Conservation (phyloP, 2,113 vertebrate species). For the Plestiodon gilberti region DNA sequence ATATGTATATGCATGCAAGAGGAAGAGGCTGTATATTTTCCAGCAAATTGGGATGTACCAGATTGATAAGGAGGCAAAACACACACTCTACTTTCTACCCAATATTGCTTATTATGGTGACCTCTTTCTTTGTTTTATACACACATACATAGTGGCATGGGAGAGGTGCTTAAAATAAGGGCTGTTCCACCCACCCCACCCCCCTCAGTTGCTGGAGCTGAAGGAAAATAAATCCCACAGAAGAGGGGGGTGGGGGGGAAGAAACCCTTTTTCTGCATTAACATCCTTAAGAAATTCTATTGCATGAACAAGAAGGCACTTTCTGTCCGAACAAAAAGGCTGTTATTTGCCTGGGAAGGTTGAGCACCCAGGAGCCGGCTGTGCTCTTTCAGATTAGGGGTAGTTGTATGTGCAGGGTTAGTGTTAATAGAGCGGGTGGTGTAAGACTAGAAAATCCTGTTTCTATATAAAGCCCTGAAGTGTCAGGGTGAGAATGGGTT, state of each 20-base stretch:
- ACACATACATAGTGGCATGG: neutral
- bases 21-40: neutral
- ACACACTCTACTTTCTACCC: neutral
- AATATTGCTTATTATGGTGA: neutral
- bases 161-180: constrained; percentile 15
- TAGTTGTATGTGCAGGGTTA: constrained; percentile 37
- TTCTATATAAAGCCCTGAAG: constrained; percentile 82
- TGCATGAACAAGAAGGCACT: constrained; percentile 46
- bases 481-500: constrained; percentile 83
- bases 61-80: neutral
- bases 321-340: constrained; percentile 56
- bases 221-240: constrained; percentile 24
- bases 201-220: constrained; percentile 21
- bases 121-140: neutral
- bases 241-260: neutral
- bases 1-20: neutral
- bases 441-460: constrained; percentile 87
- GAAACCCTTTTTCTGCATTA: constrained; percentile 35
- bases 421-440: constrained; percentile 74
- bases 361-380: constrained; percentile 18
- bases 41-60: neutral
- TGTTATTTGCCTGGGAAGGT: constrained; percentile 49
- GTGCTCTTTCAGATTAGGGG: constrained; percentile 57
- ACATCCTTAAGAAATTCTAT: constrained; percentile 25
- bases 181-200: neutral